Base-by-base conservation (phyloP, 2,113 vertebrate genomes). In the Ardeotis arabs region DNA sequence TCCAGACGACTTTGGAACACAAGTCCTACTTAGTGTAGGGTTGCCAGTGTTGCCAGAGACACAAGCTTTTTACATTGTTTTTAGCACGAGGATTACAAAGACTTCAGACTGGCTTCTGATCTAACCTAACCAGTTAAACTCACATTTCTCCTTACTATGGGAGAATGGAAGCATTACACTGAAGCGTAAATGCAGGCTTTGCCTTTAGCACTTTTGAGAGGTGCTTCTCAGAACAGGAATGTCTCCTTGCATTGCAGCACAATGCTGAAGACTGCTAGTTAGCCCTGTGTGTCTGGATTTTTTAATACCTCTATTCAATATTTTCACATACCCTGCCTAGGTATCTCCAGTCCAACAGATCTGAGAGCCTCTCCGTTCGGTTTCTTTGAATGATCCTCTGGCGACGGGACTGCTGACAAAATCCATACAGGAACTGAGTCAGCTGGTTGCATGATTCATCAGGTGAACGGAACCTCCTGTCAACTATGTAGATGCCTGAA, bases 361-460 rank as follows among this genome's bases (percentile, higher is more conserved):
- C 99, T 0, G 99, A 99, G 62, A 99, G 98, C 58, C 99, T 98
- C 94, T 99, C 99, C 0, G 99, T 99, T 68, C 99, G 98, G 97
- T 99, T 99, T 59, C 99, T 98, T 90, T 99, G 99, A 92, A 99
- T 99, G 96, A 99, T 99, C 81, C 99, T 98, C 96, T 99, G 99
- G 39, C 99, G 99, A 8, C 98, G 98, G 9, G 99, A 99, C 97
- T 99, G 99, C 97, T 99, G 99, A 90, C 99, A 99, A 95, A 99
- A 99, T 6, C 96, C 96, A 3, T 99, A 99, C 90, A 99, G 98
- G 97, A 99, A 99, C 96, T 99, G 99, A 55, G 99, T 99, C 97
- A 99, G 98, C 97, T 99, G 99, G 90, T 99, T 99, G 87, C 99
- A 99, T 3, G 99, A 99, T 81, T 99, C 99, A 3, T 99, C 99